Base-by-base conservation (phyloP, 1,140 invertebrate species). In the Drosophila ambigua region DNA sequence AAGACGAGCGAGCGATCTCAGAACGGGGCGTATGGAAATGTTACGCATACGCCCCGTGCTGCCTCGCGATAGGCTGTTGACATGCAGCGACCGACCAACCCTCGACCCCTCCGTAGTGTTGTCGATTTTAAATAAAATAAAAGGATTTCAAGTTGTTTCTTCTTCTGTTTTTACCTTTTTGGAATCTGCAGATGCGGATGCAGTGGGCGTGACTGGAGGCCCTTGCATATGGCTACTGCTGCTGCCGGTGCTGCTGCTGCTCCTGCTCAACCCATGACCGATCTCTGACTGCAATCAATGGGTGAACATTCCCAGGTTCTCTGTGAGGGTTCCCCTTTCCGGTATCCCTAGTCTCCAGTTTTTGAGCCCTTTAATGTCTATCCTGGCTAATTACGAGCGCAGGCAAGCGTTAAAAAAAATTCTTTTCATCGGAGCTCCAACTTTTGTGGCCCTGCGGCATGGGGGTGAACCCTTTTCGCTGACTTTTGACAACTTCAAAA, bases 11-110 rank as follows among this genome's bases (percentile, higher is more conserved):
- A 15, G 8, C 8, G 23, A 45, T 52, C 63, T 39, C 20, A 39
- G 23, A 15, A 64, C 61, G 58, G 54, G 64, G 51, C 61, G 62
- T 57, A 78, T 83, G 64, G 15, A 57, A 49, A 75, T 45, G 35
- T 67, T 61, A 83, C 65, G 76, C 62, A 83, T 83, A 83, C 79
- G 79, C 61, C 49, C 57, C 52, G 13, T 43, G 50, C 74, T 43
- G 46, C 50, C 8, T 51, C 41, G 59, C 35, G 57, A 58, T 77
- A 64, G 50, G 58, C 68, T 60, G 58, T 57, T 72, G 59, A 66
- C 60, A 74, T 65, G 55, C 45, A 77, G 26, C 41, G 49, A 28
- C 15, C 44, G 49, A 28, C 15, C 44, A 39, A 35, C 44, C 43
- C 23, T 73, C n/a, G 28, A 28, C 28, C 28, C 28, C 28, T 31